Conservation (phyloP, 2,797 vertebrate species). For the Fratercula arctica region DNA sequence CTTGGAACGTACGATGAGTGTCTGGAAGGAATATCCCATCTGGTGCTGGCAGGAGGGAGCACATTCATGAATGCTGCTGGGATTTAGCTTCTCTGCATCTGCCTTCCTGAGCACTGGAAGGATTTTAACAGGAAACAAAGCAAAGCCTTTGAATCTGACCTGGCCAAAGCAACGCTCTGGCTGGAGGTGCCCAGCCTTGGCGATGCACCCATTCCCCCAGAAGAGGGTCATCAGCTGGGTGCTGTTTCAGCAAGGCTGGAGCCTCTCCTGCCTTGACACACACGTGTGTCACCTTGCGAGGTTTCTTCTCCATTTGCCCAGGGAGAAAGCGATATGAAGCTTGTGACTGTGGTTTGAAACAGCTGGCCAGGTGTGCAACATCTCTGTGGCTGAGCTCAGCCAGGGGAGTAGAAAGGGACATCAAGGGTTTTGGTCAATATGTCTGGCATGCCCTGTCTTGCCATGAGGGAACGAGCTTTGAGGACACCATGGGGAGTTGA, state of each 20-base stretch:
- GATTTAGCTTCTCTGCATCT: constrained; percentile 50
- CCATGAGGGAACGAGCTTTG: not conserved
- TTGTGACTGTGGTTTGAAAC: not conserved
- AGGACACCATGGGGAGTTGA: rapidly evolving
- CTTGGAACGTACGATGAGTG: not conserved
- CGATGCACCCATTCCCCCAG: rapidly evolving
- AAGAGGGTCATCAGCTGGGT: not conserved
- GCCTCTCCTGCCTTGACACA: not conserved
- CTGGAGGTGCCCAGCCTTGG: not conserved
- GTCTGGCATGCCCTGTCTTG: rapidly evolving
- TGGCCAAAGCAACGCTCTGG: not conserved
- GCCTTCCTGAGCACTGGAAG: constrained; percentile 1
- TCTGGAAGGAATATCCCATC: constrained; percentile 53
- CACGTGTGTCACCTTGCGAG: not conserved
- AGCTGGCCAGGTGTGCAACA: not conserved
- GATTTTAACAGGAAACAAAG: not conserved
- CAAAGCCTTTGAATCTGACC: not conserved
- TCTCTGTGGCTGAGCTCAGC: not conserved
- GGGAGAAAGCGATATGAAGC: rapidly evolving
- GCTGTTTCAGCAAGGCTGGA: not conserved
- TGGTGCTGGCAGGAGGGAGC: constrained; percentile 43
- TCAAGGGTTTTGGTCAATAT: not conserved
- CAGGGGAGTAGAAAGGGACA: not conserved
- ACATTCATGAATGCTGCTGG: constrained; percentile 58
- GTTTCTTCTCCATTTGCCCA: rapidly evolving